phyloP scores from a whole-genome alignment of 2,113 vertebrate genomes.

The Cathartes aura region DNA sequence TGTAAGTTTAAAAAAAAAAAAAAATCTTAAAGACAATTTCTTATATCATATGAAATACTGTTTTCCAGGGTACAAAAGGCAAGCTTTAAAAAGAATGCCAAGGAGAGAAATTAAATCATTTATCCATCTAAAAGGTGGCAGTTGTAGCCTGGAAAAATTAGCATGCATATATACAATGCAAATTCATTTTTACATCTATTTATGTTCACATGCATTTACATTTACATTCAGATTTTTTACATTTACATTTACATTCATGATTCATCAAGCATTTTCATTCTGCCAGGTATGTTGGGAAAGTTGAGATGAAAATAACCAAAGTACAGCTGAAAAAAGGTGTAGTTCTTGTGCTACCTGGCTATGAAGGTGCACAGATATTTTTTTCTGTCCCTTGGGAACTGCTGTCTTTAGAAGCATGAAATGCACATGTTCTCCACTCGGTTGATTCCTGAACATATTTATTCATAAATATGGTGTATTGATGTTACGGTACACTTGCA shows the following conservation, averaged over 20 bases:
- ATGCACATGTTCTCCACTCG: fast-evolving
- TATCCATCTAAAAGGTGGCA: not conserved
- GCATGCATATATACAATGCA: not conserved
- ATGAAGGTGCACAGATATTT: not conserved
- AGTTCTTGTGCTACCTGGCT: not conserved
- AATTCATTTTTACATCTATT: not conserved
- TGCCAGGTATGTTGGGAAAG: not conserved
- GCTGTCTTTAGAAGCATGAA: not conserved
- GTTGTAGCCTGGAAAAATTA: not conserved
- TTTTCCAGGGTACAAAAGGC: not conserved
- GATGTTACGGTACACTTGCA: not conserved
- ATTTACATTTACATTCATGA: not conserved
- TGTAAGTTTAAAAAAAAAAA: not conserved
- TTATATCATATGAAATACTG: not conserved
- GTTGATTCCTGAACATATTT: not conserved
- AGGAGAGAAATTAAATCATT: not conserved
- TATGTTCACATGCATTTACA: not conserved
- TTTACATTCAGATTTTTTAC: not conserved
- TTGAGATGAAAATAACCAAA: not conserved
- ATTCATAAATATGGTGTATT: not conserved
- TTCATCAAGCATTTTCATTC: not conserved
- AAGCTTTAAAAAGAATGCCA: not conserved
- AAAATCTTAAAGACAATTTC: not conserved
- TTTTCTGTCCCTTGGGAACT: not conserved
- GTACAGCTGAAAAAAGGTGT: not conserved